A percentile compares a stretch with the other conserved stretches of the same genome.
These are phyloP conservation scores for Echinops telfairi DNA, from an alignment of 2,113 vertebrate species.

Conservation along the genomic window DNA sequence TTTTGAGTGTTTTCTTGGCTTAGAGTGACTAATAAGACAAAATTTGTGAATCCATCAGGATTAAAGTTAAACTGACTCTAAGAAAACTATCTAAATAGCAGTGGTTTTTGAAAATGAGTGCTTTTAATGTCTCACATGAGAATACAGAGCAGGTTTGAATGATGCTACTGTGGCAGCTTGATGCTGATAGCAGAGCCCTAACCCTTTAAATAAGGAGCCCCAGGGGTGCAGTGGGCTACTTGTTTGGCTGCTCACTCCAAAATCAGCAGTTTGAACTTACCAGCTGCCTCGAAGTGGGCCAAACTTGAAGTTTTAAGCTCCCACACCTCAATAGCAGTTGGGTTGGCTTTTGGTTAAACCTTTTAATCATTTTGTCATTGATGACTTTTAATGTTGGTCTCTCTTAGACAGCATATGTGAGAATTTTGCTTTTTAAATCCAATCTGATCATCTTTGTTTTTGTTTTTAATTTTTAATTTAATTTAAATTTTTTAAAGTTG, in stretches of 20 bases:
- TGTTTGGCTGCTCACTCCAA: too few species aligned
- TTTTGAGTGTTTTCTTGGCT: conserved; percentile 18
- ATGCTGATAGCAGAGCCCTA: neutral
- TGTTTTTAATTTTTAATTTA: too few species aligned
- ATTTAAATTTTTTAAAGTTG: too few species aligned
- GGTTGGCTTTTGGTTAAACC: too few species aligned
- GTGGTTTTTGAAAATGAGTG: neutral
- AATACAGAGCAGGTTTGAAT: neutral
- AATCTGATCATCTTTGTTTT: neutral
- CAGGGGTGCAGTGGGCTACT: too few species aligned
- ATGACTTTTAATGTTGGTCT: neutral
- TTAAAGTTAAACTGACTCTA: neutral
- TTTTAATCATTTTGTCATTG: too few species aligned
- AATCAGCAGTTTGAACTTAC: too few species aligned
- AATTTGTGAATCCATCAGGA: conserved; percentile 17
- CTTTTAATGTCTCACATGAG: neutral
- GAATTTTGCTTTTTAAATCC: neutral
- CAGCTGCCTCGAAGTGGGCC: too few species aligned
- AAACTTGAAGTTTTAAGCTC: too few species aligned
- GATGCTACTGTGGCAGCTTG: neutral
- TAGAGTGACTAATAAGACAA: neutral
- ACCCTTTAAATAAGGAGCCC: neutral
- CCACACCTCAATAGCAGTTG: too few species aligned
- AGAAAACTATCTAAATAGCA: neutral
- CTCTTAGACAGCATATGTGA: neutral